These are phyloP conservation scores for Drosophila tristis DNA, from an alignment of 1,140 invertebrate genomes.

Conservation along the genomic window DNA sequence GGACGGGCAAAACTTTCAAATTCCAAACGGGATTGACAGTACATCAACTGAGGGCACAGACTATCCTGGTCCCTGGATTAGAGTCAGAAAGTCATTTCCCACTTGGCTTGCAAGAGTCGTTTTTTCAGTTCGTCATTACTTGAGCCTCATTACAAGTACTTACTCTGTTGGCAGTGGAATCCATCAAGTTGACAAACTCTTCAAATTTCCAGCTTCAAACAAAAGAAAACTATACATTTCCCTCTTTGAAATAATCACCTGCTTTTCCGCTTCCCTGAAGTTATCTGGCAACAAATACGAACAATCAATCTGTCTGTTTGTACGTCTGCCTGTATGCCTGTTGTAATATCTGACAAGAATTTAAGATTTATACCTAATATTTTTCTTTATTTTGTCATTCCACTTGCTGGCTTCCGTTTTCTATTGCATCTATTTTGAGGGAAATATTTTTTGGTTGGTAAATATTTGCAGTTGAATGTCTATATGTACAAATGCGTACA, in stretches of 20 bases:
- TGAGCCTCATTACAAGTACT: too few species aligned
- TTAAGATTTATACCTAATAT: background rate
- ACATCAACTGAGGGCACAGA: too few species aligned
- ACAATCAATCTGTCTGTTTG: conserved; percentile 43
- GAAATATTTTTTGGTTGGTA: conserved; percentile 9
- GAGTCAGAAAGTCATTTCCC: too few species aligned
- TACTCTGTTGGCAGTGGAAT: too few species aligned
- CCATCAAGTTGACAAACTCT: background rate
- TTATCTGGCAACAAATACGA: conserved; percentile 48
- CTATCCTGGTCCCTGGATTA: too few species aligned
- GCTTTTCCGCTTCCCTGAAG: conserved; percentile 30
- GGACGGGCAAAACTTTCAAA: conserved; percentile 2
- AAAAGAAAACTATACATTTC: conserved; percentile 25
- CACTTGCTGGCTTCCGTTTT: conserved; percentile 53
- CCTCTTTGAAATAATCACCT: conserved; percentile 29
- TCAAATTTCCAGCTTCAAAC: background rate
- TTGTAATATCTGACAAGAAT: too few species aligned
- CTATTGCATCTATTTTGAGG: conserved; percentile 26
- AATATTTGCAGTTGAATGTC: conserved; percentile 32
- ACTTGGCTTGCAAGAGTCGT: too few species aligned
- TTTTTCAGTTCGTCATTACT: too few species aligned
- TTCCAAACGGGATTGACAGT: background rate
- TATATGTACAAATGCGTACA: background rate
- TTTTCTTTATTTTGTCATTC: conserved; percentile 10
- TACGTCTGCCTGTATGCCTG: too few species aligned